These are phyloP conservation scores for Phaenicophaeus curvirostris DNA, from an alignment of 2,797 vertebrate genomes.

Conservation along the genomic window DNA sequence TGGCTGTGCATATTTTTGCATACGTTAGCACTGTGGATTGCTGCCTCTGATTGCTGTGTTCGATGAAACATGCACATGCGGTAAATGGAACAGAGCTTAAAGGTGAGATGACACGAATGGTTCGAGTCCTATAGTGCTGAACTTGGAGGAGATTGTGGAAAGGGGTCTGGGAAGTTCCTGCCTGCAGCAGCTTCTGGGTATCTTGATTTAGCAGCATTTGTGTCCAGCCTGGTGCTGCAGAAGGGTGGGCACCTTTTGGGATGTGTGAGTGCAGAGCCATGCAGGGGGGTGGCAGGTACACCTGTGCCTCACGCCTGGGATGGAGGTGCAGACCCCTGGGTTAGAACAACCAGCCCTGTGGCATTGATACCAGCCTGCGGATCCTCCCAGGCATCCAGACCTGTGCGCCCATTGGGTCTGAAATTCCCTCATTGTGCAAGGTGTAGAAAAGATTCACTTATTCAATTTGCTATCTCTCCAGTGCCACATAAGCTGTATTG, in stretches of 20 bases:
- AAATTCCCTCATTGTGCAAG: conserved; percentile 11
- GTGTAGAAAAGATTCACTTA: conserved; percentile 54
- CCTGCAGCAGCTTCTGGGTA: neutral
- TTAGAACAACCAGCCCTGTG: neutral
- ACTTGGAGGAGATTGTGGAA: neutral
- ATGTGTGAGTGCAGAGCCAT: rapidly evolving
- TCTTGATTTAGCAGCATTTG: neutral
- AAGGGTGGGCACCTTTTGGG: neutral
- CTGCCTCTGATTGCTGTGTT: neutral
- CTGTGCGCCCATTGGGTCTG: neutral
- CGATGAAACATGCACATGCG: rapidly evolving
- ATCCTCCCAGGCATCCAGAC: neutral
- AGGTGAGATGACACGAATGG: neutral
- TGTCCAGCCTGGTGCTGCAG: neutral
- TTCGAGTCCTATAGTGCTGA: rapidly evolving
- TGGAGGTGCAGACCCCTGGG: neutral
- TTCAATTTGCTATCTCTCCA: conserved; percentile 69
- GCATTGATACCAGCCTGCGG: neutral
- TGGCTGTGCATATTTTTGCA: neutral
- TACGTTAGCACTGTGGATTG: rapidly evolving
- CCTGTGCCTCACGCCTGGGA: rapidly evolving
- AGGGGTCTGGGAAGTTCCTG: neutral
- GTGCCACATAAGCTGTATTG: conserved; percentile 74
- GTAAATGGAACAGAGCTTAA: neutral
- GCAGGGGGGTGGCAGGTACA: rapidly evolving